phyloP scores from a whole-genome alignment of 2,113 vertebrate genomes.

The Dryoscopus gambensis region DNA sequence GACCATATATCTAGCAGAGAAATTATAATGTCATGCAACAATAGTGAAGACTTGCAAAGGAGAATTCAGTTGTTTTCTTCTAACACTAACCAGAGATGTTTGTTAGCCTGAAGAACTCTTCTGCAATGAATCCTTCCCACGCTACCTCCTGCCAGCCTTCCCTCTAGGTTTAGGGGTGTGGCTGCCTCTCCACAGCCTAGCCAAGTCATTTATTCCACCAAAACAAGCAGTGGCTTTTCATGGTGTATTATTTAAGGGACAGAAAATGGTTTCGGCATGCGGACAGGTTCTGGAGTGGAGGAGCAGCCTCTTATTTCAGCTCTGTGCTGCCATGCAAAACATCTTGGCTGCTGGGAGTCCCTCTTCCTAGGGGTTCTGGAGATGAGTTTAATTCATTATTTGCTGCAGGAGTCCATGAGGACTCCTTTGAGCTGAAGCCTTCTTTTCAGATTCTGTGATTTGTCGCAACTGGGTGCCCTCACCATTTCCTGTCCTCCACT shows the following conservation, averaged over 20 bases:
- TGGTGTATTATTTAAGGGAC: not conserved
- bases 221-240: not conserved
- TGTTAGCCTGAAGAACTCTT: not conserved
- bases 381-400: not conserved
- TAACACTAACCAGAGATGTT: not conserved
- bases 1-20: not conserved
- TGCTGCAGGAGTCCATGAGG: not conserved
- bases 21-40: not conserved
- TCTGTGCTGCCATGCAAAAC: not conserved
- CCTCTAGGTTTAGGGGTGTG: not conserved
- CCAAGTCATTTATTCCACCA: not conserved
- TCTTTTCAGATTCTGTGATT: not conserved
- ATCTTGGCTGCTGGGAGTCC: not conserved
- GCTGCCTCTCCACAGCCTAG: not conserved
- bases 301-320: not conserved
- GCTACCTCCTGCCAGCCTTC: not conserved
- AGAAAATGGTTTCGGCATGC: not conserved
- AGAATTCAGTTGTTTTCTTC: not conserved
- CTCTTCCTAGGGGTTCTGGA: not conserved
- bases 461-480: not conserved
- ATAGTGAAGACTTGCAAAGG: not conserved
- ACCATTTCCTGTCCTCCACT: rapidly evolving
- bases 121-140: not conserved
- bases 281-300: not conserved
- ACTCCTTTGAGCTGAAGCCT: not conserved